These are phyloP conservation scores for Alligator sinensis DNA, from an alignment of 2,113 vertebrate species.

Conservation along the genomic window DNA sequence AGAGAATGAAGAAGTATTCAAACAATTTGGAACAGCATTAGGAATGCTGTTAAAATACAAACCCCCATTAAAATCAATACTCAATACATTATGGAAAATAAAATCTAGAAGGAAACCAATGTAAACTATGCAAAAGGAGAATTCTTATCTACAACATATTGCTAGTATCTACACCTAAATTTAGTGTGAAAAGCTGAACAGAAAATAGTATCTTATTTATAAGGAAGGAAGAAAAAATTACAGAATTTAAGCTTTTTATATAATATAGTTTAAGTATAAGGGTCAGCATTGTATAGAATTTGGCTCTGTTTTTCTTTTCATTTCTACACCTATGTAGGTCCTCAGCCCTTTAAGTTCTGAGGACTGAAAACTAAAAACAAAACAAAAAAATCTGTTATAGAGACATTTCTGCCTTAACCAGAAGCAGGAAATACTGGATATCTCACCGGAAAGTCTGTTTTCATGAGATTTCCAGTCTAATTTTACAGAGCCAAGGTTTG, in stretches of 20 bases:
- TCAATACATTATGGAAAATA: neutral
- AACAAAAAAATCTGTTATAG: fast-evolving
- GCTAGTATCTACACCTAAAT: neutral
- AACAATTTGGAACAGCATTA: neutral
- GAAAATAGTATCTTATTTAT: neutral
- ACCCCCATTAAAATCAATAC: neutral
- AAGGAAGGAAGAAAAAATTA: neutral
- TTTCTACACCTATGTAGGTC: neutral
- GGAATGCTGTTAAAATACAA: neutral
- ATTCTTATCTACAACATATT: neutral
- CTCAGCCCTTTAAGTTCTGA: neutral
- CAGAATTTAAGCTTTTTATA: too few relatives aligned
- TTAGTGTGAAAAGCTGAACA: neutral
- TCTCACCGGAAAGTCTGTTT: neutral
- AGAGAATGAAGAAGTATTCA: neutral
- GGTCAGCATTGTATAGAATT: neutral
- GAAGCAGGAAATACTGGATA: neutral
- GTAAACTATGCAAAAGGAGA: neutral
- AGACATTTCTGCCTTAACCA: neutral
- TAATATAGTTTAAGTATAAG: neutral
- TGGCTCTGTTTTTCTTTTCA: neutral
- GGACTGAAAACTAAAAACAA: neutral
- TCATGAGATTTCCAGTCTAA: neutral
- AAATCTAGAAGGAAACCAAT: neutral
- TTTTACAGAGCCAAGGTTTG: neutral